A percentile compares a stretch with the other conserved stretches of the same genome.
phyloP scores from a whole-genome alignment of 2,888 invertebrate genomes.

The Eilema sororculum region DNA sequence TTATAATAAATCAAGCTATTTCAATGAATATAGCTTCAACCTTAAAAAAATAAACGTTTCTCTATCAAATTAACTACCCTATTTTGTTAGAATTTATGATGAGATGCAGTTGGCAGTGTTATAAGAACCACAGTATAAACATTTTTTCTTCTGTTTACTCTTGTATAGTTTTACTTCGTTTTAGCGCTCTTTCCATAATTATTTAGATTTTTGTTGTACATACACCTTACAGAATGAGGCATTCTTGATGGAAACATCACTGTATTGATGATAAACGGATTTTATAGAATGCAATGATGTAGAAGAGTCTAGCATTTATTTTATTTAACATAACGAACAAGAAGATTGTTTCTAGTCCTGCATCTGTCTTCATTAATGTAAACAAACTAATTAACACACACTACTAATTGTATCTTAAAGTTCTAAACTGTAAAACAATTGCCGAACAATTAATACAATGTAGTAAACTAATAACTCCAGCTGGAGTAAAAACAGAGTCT shows the following conservation, averaged over 20 bases:
- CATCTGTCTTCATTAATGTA: no score
- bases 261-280: no score
- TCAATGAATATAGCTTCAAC: conserved; percentile 9
- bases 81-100: conserved; percentile 14
- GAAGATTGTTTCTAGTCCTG: no score
- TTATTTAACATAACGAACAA: no score
- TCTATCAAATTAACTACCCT: conserved; percentile 9
- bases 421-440: no score
- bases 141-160: conserved; percentile 1
- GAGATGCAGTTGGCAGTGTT: neutral
- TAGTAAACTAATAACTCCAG: no score
- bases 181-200: neutral
- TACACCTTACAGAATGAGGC: neutral
- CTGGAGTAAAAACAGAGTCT: no score
- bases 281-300: no score
- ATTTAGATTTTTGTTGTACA: neutral
- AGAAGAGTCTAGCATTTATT: no score
- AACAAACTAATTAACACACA: no score
- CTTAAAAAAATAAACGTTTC: conserved; percentile 2
- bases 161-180: neutral
- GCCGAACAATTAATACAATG: no score
- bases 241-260: neutral
- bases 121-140: conserved; percentile 12
- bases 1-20: conserved; percentile 5
- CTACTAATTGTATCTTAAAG: no score